A percentile compares a stretch with the other conserved stretches of the same genome.
Evolutionary conservation across 2,797 vertebrate genomes (phyloP).

Genomic region (Schizopygopsis pylzovi): DNA sequence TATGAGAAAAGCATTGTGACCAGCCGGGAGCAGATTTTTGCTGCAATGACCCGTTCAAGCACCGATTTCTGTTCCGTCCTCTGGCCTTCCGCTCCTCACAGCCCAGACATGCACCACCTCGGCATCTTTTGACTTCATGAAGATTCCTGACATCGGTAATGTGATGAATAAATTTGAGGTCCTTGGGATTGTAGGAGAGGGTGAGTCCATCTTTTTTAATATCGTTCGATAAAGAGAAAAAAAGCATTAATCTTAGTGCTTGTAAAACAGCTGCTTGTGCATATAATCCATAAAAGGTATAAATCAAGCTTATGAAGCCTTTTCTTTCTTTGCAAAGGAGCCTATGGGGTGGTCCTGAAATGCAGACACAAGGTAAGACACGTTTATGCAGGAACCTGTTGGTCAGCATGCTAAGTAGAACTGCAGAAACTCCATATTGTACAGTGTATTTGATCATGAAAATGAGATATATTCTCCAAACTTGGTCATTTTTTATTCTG

Average conservation of each 20-base stretch:
- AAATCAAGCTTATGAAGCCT: not conserved
- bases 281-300: not conserved
- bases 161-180: conserved; percentile 99
- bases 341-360: conserved; percentile 85
- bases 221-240: not conserved
- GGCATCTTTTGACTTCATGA: conserved; percentile 91
- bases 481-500: not conserved
- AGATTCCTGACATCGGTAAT: conserved; percentile 96
- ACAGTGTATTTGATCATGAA: not conserved
- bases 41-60: conserved; percentile 51
- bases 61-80: conserved; percentile 34
- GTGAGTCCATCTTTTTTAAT: conserved; percentile 77
- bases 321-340: conserved; percentile 67
- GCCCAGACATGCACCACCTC: conserved; percentile 57
- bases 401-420: conserved; percentile 13
- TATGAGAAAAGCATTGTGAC: conserved; percentile 41
- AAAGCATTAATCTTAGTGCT: not conserved
- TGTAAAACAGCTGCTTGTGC: not conserved
- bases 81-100: conserved; percentile 49
- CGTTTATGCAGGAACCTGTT: conserved; percentile 20
- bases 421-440: not conserved
- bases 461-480: not conserved
- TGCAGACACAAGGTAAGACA: conserved; percentile 84
- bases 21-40: conserved; percentile 39
- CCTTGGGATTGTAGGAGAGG: conserved; percentile 99